Evolutionary conservation across 53 echinoderm and acorn worm species (phyloP), one percentile per base, ranked within the genome.

Genomic region (Crossaster papposus): DNA sequence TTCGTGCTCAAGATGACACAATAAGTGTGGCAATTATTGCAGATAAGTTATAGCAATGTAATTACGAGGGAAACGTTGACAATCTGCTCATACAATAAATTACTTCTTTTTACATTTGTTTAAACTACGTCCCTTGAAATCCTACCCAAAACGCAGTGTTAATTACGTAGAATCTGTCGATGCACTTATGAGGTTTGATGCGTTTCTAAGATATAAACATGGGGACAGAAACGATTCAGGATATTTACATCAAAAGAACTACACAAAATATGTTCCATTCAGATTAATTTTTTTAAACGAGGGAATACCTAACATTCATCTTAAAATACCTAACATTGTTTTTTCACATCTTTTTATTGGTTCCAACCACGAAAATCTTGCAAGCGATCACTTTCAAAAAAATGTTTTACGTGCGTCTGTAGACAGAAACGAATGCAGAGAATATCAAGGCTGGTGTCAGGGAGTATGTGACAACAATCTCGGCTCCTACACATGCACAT

Each of bases 401-500:
- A 50, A 72, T 26, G 10, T 68, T n/a, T 44, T 44, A 9, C 9
- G 44, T 82, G 29, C 7, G 7, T 58, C 6, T 81, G 9, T 32
- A 83, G 64, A 36, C 36, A 44, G 68, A 62, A 64, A 92, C 54
- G 95, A 95, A 55, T 95, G 95, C 30, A 64, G 51, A 20, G 92
- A 95, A 1, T 89, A 82, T 85, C 92, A 52, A 0, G 95, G 90
- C 4, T 91, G 92, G 92, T 95, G 86, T 79, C 91, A 85, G 35
- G 82, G 83, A 14, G 85, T 79, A 44, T 88, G 93, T 64, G 76
- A 84, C 23, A 93, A 96, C 33, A 91, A 79, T 14, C 52, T 86
- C 14, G 93, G 93, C 2, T 94, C 93, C 1, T 93, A 94, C 71
- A 89, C 65, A 6, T 96, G 96, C 72, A 87, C 83, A n/a, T 96